Conservation (phyloP, 2,113 vertebrate species). For the Athene noctua region DNA sequence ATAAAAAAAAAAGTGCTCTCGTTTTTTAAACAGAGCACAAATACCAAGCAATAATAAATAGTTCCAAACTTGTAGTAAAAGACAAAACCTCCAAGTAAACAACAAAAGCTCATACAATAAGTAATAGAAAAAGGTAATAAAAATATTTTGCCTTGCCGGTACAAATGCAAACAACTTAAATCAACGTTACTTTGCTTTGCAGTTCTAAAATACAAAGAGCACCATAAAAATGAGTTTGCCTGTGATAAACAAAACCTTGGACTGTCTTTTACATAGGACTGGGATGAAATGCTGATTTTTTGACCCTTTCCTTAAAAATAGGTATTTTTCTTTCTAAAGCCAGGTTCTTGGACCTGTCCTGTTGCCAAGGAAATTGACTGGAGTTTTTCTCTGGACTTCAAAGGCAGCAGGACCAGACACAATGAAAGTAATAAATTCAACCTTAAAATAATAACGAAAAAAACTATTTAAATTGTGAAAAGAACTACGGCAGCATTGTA, state of each 20-base stretch:
- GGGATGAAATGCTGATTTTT: slow-evolving; percentile 72
- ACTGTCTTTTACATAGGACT: slow-evolving; percentile 67
- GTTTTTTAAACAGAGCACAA: slow-evolving; percentile 82
- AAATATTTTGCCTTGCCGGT: slow-evolving; percentile 85
- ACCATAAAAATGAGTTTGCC: slow-evolving; percentile 79
- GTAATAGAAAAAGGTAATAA: slow-evolving; percentile 89
- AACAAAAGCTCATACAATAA: slow-evolving; percentile 86
- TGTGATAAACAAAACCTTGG: slow-evolving; percentile 71
- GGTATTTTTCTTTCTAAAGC: background rate
- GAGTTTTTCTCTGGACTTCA: slow-evolving; percentile 28
- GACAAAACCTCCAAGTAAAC: slow-evolving; percentile 86
- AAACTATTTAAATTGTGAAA: slow-evolving; percentile 40
- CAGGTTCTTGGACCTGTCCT: background rate
- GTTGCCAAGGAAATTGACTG: background rate
- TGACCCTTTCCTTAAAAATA: slow-evolving; percentile 39
- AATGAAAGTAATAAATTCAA: slow-evolving; percentile 40
- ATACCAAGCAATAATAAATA: slow-evolving; percentile 90
- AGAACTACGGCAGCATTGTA: slow-evolving; percentile 42
- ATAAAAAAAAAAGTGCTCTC: slow-evolving; percentile 80
- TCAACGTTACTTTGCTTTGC: slow-evolving; percentile 78
- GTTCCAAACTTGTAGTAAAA: slow-evolving; percentile 88
- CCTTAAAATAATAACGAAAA: slow-evolving; percentile 23
- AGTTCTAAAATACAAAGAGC: slow-evolving; percentile 81
- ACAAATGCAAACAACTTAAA: slow-evolving; percentile 85
- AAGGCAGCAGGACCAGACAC: slow-evolving; percentile 12